Evolutionary conservation across 2,888 invertebrate species (phyloP), one percentile per base, ranked within the genome.

Genomic region (Zaprionus lineosus): DNA sequence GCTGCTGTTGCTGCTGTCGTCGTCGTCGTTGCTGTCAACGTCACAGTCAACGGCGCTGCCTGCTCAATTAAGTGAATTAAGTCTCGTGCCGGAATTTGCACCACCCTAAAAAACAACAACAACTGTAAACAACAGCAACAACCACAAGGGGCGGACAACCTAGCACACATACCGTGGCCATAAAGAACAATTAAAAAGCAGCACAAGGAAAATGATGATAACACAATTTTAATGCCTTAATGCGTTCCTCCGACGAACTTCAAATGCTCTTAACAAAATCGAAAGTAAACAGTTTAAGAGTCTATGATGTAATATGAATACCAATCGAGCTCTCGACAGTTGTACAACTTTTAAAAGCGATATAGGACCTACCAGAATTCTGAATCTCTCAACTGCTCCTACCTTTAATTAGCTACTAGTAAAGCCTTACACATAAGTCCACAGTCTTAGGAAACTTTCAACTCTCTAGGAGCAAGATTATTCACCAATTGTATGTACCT

Each of bases 31-130:
- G 11, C 47, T 1, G 55, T 37, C 26, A 26, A 3, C 11, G 40
- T 34, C 44, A 21, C 16, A 8, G 73, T 18, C 19, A 12, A 8
- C 48, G 73, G 31, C 74, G 71, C 64, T 72, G 82, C 73, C 46
- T 63, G 78, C 82, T 84, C 83, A 84, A 84, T 84, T 86, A 86
- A 84, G 83, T 72, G 86, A 84, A 82, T 84, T 84, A 86, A 86
- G 84, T 83, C 84, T 81, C 85, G 85, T 81, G 85, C 85, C 79
- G 79, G 79, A 85, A 81, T 81, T 85, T 70, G 79, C 83, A 65
- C 73, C 81, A 81, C 84, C 84, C 76, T 46, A 68, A 71, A 43
- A 61, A 55, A 59, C 24, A 73, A 73, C 63, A 68, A 73, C 36
- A 64, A 68, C 63, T 63, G 58, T 28, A 26, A 44, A 21, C 31